A percentile compares a stretch with the other conserved stretches of the same genome.
These are phyloP conservation scores for Lacerta agilis DNA, from an alignment of 2,797 vertebrate species.

Conservation along the genomic window DNA sequence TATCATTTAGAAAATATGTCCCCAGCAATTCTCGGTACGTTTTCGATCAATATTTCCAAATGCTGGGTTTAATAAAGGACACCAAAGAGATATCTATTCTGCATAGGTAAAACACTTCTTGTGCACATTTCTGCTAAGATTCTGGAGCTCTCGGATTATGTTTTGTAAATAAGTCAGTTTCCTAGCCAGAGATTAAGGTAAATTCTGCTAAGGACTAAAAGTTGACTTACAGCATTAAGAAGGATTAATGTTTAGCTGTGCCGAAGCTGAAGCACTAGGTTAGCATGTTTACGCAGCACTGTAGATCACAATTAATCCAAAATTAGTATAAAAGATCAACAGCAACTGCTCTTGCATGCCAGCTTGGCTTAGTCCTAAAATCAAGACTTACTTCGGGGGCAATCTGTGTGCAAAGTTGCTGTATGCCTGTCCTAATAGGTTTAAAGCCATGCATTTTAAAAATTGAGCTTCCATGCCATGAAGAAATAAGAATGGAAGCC, in stretches of 20 bases:
- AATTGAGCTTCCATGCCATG: constrained; percentile 56
- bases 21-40: not conserved
- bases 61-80: constrained; percentile 20
- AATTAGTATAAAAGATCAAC: constrained; percentile 99
- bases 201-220: constrained; percentile 99
- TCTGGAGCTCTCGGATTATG: constrained; percentile 84
- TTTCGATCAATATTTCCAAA: constrained; percentile 28
- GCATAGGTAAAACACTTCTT: constrained; percentile 65
- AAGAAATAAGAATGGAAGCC: constrained; percentile 64
- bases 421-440: constrained; percentile 65
- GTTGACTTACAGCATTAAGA: constrained; percentile 99
- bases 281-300: constrained; percentile 96
- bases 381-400: constrained; percentile 80
- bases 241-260: constrained; percentile 99
- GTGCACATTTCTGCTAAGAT: constrained; percentile 77
- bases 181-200: constrained; percentile 99
- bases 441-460: constrained; percentile 71
- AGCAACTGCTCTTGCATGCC: constrained; percentile 88
- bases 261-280: constrained; percentile 93
- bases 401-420: constrained; percentile 71
- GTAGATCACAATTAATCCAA: constrained; percentile 99
- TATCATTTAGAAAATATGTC: constrained; percentile 22
- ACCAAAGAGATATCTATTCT: constrained; percentile 45
- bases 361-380: constrained; percentile 88
- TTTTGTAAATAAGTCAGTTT: constrained; percentile 91